A percentile compares a stretch with the other conserved stretches of the same genome.
phyloP scores from a whole-genome alignment of 2,888 invertebrate genomes.

The Pachycephus smyrnensis region DNA sequence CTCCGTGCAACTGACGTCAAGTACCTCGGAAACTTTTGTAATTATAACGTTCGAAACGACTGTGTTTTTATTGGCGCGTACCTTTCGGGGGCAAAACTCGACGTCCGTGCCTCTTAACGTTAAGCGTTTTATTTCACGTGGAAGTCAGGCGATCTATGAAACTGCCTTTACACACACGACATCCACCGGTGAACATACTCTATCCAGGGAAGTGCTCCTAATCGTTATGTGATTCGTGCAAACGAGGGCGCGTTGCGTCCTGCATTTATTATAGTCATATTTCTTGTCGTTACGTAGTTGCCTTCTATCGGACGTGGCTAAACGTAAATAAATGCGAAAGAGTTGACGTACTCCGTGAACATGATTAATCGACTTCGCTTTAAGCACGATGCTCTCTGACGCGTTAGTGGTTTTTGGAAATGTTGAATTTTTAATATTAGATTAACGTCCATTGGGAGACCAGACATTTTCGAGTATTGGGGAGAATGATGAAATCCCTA shows the following conservation, averaged over 20 bases:
- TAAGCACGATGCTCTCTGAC: not conserved
- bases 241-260: not conserved
- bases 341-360: conserved; percentile 20
- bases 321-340: conserved; percentile 32
- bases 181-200: too few species aligned
- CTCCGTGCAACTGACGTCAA: too few species aligned
- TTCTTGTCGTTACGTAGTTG: not conserved
- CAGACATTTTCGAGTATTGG: not conserved
- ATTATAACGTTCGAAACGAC: too few species aligned
- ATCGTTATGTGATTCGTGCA: too few species aligned
- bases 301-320: not conserved
- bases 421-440: not conserved
- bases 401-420: not conserved
- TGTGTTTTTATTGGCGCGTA: too few species aligned
- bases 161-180: too few species aligned
- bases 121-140: too few species aligned
- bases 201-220: too few species aligned
- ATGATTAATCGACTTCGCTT: conserved; percentile 35
- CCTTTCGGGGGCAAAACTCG: too few species aligned
- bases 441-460: not conserved
- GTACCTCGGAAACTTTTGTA: too few species aligned
- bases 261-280: not conserved
- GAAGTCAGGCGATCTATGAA: too few species aligned
- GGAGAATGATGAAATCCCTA: not conserved
- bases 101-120: too few species aligned